phyloP scores from a whole-genome alignment of 2,113 vertebrate species.

The Xenopus laevis region DNA sequence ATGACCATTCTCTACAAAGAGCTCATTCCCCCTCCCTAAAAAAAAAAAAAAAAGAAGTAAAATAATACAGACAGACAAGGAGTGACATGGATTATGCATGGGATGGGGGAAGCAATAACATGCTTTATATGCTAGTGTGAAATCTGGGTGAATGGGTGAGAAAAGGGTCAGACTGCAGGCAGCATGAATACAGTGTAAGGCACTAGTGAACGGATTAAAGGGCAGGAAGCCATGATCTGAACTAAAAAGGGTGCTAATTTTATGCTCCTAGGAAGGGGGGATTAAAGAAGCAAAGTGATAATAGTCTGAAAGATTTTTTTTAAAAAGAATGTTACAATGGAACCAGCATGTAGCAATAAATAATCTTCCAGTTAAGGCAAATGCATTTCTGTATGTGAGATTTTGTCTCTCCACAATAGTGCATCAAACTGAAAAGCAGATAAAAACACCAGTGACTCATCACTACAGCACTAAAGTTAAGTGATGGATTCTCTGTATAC shows the following conservation, averaged over 20 bases:
- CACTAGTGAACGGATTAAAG: constrained; percentile 19
- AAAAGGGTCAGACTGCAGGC: constrained; percentile 32
- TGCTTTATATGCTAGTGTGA: constrained; percentile 25
- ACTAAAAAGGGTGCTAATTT: constrained; percentile 40
- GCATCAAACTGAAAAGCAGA: no score
- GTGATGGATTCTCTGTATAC: no score
- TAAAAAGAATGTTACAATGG: constrained; percentile 5
- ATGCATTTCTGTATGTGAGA: constrained; percentile 10
- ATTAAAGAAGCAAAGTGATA: constrained; percentile 34
- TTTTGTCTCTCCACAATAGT: no score
- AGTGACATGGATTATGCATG: constrained; percentile 4
- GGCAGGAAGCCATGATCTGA: constrained; percentile 21
- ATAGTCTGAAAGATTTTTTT: constrained; percentile 27
- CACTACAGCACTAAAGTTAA: no score
- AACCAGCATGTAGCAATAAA: constrained; percentile 15
- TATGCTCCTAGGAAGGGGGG: constrained; percentile 19
- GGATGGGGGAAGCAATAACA: constrained; percentile 2
- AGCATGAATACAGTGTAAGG: neutral
- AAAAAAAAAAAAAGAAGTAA: constrained; percentile 5
- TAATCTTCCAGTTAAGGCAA: constrained; percentile 6
- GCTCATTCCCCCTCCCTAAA: neutral
- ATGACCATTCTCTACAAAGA: constrained; percentile 14
- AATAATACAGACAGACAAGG: constrained; percentile 21
- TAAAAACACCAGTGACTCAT: no score
- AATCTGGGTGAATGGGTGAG: constrained; percentile 37